Base-by-base conservation (phyloP, 1,140 invertebrate genomes). In the Apis dorsata region DNA sequence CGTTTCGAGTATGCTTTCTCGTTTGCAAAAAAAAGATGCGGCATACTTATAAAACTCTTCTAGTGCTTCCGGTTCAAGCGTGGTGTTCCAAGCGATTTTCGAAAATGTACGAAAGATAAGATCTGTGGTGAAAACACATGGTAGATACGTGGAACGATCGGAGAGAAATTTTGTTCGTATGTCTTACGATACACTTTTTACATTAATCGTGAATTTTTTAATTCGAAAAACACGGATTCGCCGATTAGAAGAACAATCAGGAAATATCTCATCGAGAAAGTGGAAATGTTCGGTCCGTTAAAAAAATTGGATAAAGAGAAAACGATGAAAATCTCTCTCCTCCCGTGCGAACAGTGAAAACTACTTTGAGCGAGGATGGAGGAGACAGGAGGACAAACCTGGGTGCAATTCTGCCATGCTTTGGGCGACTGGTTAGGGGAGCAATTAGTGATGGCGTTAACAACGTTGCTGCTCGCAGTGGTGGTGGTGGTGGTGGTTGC, bases 361-460 rank as follows among this genome's bases (percentile, higher is more conserved):
- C 65, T 53, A 55, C 21, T 51, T 34, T 7, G 34, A 44, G 12
- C 17, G 13, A 72, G 44, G 70, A 53, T 66, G 34, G 34, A 57
- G 73, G 81, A 70, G 19, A 62, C 34, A 34, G 81, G 57, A 87
- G 69, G 90, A 94, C 93, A 92, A 94, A 94, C 93, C 93, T 94
- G 92, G 69, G 73, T 86, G 83, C 85, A 90, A 90, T 90, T 93
- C 92, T 93, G 92, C 92, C 92, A 93, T 93, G 90, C 91, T 92
- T 94, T 94, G 92, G 93, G 91, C 90, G 92, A 92, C 85, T 93
- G 93, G 81, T 93, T 93, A 91, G 91, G 91, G 87, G 92, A 92
- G 89, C 91, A 88, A 90, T 92, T 93, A 87, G 92, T 92, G 90
- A 84, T 86, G 87, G 81, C 89, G 86, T 87, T 90, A 89, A 81